These are phyloP conservation scores for Manis javanica DNA, from an alignment of 2,797 vertebrate species.

Conservation along the genomic window DNA sequence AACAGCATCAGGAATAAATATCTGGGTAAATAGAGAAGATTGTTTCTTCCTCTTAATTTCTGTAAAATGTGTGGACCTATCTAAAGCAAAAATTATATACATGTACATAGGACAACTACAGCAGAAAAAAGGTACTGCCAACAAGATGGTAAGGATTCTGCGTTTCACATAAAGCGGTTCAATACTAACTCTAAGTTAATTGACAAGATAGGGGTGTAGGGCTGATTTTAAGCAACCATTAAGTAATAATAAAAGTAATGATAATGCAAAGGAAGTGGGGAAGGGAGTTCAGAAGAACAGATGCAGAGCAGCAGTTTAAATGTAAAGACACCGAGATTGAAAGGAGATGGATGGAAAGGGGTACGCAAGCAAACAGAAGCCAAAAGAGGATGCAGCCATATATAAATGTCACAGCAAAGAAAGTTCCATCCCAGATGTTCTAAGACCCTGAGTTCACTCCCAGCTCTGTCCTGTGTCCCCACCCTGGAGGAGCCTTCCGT, in stretches of 20 bases:
- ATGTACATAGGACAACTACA: accelerated
- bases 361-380: accelerated
- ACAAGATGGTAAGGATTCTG: too few relatives aligned
- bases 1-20: not conserved
- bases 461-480: accelerated
- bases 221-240: not conserved
- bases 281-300: not conserved
- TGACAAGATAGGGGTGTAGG: not conserved
- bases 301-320: too few relatives aligned
- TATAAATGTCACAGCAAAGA: not conserved
- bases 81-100: not conserved
- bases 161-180: not conserved
- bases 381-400: accelerated
- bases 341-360: not conserved
- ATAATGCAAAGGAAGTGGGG: not conserved
- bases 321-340: not conserved
- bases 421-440: too few relatives aligned
- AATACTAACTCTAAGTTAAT: too few relatives aligned
- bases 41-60: not conserved
- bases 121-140: too few relatives aligned
- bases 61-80: not conserved
- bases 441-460: too few relatives aligned
- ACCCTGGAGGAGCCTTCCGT: not conserved
- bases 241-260: not conserved
- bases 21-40: not conserved